Evolutionary conservation across 1,140 invertebrate genomes (phyloP), one percentile per base, ranked within the genome.

Genomic region (Ctenoplectra terminalis): DNA sequence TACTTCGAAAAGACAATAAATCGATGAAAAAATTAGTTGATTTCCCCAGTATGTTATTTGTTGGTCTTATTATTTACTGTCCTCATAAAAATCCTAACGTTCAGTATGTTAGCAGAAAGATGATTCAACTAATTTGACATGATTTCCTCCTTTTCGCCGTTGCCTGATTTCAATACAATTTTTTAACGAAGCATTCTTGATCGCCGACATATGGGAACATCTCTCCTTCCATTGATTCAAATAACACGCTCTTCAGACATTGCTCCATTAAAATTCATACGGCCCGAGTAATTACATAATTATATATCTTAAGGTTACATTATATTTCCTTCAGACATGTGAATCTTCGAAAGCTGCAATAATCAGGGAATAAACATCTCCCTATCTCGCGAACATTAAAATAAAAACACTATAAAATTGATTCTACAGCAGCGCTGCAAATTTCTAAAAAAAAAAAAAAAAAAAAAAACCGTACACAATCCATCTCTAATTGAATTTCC

Each of bases 281-380:
- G 70, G 37, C 52, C 29, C 50, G 52, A 72, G 37, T 72, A 72
- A 72, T 72, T 72, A 72, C 70, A 72, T 72, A 72, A 72, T 72
- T 72, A 72, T 34, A 52, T 58, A 72, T 72, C 70, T 72, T 72
- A 72, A 56, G 70, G 70, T 72, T 72, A 72, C 70, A 40, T 72
- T 72, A 72, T 72, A 72, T 54, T 72, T 72, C 52, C 70, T 29
- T 58, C 52, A 58, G 70, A 72, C 70, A 72, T 72, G 70, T 72
- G 70, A 72, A 72, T 56, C 70, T 58, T 72, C 52, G 70, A 72
- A 56, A 56, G 34, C 52, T 56, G 37, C n/a, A 29, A 72, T 56
- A 72, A 72, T 72, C 70, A 72, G 26, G 37, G n/a, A 72, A 56
- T 43, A 43, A 50, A 50, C 29, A 34, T 69, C 29, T 31, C 29